A percentile compares a stretch with the other conserved stretches of the same genome.
Conservation (phyloP, 2,797 vertebrate species). For the Holocentrus rufus region DNA sequence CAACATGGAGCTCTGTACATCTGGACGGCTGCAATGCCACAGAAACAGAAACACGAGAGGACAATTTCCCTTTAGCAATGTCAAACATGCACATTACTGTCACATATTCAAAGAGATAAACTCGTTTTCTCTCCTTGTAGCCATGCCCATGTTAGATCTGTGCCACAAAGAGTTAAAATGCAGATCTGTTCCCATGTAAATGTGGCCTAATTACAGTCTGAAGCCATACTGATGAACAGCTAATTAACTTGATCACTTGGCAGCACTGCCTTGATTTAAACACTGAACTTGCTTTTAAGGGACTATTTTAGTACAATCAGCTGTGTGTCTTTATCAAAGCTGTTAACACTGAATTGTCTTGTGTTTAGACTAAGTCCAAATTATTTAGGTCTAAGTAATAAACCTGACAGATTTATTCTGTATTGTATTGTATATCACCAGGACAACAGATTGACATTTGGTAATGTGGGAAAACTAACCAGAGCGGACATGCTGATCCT, state of each 20-base stretch:
- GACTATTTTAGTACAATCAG: background rate
- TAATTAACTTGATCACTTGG: background rate
- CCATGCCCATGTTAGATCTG: too few relatives aligned
- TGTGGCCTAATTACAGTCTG: slow-evolving; percentile 23
- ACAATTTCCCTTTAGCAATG: too few relatives aligned
- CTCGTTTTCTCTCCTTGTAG: too few relatives aligned
- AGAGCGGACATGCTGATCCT: background rate
- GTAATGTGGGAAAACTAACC: background rate
- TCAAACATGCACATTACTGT: too few relatives aligned
- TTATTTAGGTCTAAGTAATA: background rate
- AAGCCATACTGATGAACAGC: background rate
- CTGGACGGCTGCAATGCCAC: too few relatives aligned
- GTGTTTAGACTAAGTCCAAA: background rate
- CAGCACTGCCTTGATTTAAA: background rate
- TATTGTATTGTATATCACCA: too few relatives aligned
- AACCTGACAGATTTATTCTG: too few relatives aligned
- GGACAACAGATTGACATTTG: background rate
- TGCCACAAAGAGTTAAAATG: too few relatives aligned
- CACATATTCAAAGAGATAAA: too few relatives aligned
- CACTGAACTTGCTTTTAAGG: slow-evolving; percentile 9
- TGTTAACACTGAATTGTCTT: background rate
- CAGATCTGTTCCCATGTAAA: background rate
- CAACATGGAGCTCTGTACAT: too few relatives aligned
- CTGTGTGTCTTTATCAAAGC: background rate
- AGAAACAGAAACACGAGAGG: too few relatives aligned